Conservation (phyloP, 2,888 invertebrate genomes). For the Sylvicola cinctus region DNA sequence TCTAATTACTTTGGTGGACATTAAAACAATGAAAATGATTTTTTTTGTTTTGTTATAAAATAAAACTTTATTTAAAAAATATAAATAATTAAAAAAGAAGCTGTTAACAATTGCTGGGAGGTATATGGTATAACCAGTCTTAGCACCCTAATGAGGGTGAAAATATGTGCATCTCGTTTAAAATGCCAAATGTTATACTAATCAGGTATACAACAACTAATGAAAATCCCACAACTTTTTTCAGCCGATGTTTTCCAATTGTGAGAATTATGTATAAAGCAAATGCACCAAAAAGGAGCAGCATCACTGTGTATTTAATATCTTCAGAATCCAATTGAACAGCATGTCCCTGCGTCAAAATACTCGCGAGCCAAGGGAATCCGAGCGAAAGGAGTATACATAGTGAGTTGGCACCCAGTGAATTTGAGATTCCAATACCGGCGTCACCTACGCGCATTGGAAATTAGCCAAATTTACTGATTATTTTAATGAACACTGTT, state of each 20-base stretch:
- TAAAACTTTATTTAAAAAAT: too few relatives aligned
- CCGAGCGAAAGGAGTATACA: conserved; percentile 68
- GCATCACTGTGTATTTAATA: conserved; percentile 61
- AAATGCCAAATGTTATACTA: conserved; percentile 54
- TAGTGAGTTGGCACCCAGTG: conserved; percentile 67
- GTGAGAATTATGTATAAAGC: conserved; percentile 46
- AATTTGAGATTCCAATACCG: conserved; percentile 72
- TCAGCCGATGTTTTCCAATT: conserved; percentile 47
- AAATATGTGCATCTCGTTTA: conserved; percentile 59
- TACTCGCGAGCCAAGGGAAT: conserved; percentile 63
- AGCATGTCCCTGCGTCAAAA: conserved; percentile 28
- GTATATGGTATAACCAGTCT: too few relatives aligned
- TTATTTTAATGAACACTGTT: too few relatives aligned
- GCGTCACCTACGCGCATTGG: conserved; percentile 62
- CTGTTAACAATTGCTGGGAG: too few relatives aligned
- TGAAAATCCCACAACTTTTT: conserved; percentile 43
- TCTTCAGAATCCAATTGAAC: conserved; percentile 58
- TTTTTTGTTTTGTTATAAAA: too few relatives aligned
- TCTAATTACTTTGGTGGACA: too few relatives aligned
- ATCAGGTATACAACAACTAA: conserved; percentile 42
- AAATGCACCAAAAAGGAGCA: conserved; percentile 50
- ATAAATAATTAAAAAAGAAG: too few relatives aligned
- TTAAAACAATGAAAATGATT: too few relatives aligned
- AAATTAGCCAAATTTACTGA: too few relatives aligned
- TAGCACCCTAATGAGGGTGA: too few relatives aligned